These are phyloP conservation scores for Octodon degus DNA, from an alignment of 2,113 vertebrate species.

Conservation along the genomic window DNA sequence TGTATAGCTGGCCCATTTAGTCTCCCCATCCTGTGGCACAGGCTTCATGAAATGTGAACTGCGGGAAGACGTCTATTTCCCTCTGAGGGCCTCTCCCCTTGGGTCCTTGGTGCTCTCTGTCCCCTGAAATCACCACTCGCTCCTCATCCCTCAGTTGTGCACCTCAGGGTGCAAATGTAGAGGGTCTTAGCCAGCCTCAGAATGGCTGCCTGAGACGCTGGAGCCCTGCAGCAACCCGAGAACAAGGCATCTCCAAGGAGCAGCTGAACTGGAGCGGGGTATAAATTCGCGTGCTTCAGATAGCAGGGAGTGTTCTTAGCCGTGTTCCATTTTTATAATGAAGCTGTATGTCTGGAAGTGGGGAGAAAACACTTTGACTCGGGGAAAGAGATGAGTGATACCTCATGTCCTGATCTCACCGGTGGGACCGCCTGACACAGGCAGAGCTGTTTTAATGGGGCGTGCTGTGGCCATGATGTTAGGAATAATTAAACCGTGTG, in stretches of 20 bases:
- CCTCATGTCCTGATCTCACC: constrained; percentile 44
- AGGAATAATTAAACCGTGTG: constrained; percentile 73
- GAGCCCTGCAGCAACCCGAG: neutral
- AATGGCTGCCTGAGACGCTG: neutral
- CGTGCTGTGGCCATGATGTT: constrained; percentile 48
- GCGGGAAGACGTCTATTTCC: neutral
- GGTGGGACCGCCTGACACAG: constrained; percentile 48
- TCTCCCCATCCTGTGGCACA: neutral
- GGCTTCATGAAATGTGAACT: neutral
- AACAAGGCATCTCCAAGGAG: constrained; percentile 3
- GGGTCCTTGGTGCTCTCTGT: neutral
- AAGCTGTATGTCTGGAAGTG: constrained; percentile 67
- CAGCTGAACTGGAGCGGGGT: neutral
- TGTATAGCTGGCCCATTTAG: neutral
- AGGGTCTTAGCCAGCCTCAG: constrained; percentile 17
- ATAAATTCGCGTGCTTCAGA: constrained; percentile 62
- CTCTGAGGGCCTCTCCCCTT: neutral
- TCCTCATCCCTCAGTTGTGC: constrained; percentile 11
- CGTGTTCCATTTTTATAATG: constrained; percentile 59
- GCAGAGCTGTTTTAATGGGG: constrained; percentile 67
- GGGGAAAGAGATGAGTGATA: neutral
- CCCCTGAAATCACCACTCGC: constrained; percentile 24
- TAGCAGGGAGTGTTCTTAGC: neutral
- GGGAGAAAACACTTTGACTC: constrained; percentile 59
- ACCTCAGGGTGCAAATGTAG: constrained; percentile 50